Percentiles rank a stretch among this genome's conserved stretches.
phyloP scores from a whole-genome alignment of 2,113 vertebrate genomes.

The Tapirus terrestris region DNA sequence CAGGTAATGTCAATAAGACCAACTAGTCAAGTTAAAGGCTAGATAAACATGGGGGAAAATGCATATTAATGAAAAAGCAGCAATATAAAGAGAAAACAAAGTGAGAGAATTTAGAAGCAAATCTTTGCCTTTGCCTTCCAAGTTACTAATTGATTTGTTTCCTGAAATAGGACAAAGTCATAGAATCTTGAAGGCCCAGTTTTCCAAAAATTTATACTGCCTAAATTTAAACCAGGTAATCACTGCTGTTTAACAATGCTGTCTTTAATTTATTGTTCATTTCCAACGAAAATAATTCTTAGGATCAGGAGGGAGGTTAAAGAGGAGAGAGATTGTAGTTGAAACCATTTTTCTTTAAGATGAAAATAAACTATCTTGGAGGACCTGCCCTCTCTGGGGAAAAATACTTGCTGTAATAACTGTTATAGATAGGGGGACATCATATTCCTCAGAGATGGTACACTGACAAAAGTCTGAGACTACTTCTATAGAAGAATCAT shows the following conservation, averaged over 20 bases:
- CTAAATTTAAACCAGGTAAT: conserved; percentile 58
- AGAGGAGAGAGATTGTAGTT: neutral
- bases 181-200: conserved; percentile 19
- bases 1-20: neutral
- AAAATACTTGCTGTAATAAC: neutral
- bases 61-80: neutral
- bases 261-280: conserved; percentile 20
- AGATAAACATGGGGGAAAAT: neutral
- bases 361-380: neutral
- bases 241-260: neutral
- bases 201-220: conserved; percentile 55
- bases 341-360: conserved; percentile 1
- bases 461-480: neutral
- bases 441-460: neutral
- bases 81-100: neutral
- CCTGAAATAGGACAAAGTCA: conserved; percentile 14
- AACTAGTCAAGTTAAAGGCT: neutral
- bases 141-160: conserved; percentile 45
- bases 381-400: neutral
- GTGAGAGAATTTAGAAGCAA: neutral
- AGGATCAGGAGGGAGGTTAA: neutral
- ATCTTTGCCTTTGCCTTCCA: neutral
- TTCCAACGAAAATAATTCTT: conserved; percentile 22
- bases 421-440: neutral
- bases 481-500: neutral